Percentiles rank a stretch among this genome's conserved stretches.
Evolutionary conservation across 64 coral and sea anemone species (phyloP).

Genomic region (Pocillopora damicornis): DNA sequence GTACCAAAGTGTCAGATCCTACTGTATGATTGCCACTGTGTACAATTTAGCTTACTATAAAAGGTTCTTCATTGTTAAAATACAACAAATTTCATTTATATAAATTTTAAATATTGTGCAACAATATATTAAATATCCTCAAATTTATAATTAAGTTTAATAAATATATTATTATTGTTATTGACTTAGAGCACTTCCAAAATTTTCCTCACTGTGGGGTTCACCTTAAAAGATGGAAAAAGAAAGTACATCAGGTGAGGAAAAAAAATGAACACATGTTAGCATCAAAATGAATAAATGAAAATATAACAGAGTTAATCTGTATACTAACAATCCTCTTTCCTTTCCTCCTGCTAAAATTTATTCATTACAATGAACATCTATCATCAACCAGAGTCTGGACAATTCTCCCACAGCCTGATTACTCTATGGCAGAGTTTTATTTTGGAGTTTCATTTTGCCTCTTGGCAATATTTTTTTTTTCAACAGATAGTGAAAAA

Average conservation of each 20-base stretch:
- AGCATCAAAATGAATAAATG: background rate
- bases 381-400: too few species aligned
- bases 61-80: background rate
- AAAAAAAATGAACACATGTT: background rate
- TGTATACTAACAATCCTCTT: too few species aligned
- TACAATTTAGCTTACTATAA: background rate
- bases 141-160: background rate
- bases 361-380: too few species aligned
- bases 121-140: background rate
- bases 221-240: constrained; percentile 45
- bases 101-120: constrained; percentile 9
- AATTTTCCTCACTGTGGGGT: constrained; percentile 80
- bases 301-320: too few species aligned
- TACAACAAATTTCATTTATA: background rate
- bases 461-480: too few species aligned
- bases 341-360: too few species aligned
- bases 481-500: too few species aligned
- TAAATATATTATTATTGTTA: background rate
- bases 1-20: background rate
- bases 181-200: constrained; percentile 58
- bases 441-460: too few species aligned
- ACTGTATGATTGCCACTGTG: background rate
- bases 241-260: background rate
- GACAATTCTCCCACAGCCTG: too few species aligned
- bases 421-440: too few species aligned